These are phyloP conservation scores for Itoplectis maculator DNA, from an alignment of 2,888 invertebrate genomes.

Conservation along the genomic window DNA sequence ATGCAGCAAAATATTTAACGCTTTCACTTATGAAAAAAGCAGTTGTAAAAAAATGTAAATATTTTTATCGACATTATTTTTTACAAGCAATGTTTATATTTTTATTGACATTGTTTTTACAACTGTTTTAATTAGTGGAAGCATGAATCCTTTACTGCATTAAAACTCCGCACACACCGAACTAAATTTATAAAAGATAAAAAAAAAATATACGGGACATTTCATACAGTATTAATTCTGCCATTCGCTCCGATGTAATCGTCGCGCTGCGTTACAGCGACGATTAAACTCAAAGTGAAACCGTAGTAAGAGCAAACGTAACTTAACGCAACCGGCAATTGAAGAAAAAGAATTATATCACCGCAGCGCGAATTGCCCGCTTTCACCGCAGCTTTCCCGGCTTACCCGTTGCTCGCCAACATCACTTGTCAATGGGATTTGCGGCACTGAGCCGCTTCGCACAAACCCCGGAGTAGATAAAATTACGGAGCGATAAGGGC, in stretches of 20 bases:
- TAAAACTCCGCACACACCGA: no score
- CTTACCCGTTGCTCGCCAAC: neutral
- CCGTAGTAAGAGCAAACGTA: neutral
- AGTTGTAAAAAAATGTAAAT: no score
- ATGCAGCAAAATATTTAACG: no score
- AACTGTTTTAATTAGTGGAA: no score
- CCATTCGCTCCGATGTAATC: neutral
- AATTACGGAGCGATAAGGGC: neutral
- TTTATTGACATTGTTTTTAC: no score
- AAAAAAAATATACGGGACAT: neutral
- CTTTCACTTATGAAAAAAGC: no score
- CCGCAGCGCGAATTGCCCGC: neutral
- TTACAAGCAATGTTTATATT: no score
- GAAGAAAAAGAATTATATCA: conserved; percentile 6
- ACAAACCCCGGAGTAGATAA: neutral
- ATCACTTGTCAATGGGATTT: conserved; percentile 4
- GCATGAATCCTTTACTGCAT: no score
- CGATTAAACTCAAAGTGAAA: neutral
- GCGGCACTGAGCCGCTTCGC: conserved; percentile 1
- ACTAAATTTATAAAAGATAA: neutral
- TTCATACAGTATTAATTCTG: neutral
- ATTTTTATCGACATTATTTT: no score
- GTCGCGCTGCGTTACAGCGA: neutral
- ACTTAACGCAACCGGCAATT: neutral
- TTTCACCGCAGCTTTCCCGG: neutral